Conservation (phyloP, 2,797 vertebrate genomes). For the Urosaurus nigricauda region DNA sequence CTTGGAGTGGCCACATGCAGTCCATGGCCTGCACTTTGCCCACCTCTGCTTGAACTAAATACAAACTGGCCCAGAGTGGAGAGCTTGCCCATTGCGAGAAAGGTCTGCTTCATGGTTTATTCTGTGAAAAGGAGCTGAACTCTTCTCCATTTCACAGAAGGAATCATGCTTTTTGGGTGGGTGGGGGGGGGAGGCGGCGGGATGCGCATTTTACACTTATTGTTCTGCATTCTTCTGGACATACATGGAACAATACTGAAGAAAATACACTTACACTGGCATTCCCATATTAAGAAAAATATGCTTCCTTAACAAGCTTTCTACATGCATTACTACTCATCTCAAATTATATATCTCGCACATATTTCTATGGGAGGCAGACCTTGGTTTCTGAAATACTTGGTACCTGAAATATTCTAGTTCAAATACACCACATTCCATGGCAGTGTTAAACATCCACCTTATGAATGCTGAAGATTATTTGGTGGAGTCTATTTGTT, state of each 20-base stretch:
- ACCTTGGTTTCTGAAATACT: conserved; percentile 44
- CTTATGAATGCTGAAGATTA: conserved; percentile 58
- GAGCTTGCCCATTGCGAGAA: background rate
- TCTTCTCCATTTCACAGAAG: background rate
- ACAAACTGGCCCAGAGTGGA: background rate
- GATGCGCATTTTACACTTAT: background rate
- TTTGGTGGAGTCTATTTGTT: conserved; percentile 63
- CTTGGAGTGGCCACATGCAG: too few species aligned
- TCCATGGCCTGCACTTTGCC: too few species aligned
- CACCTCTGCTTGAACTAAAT: background rate
- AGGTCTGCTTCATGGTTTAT: background rate
- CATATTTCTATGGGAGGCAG: conserved; percentile 37
- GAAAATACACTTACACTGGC: background rate
- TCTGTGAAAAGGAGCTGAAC: background rate
- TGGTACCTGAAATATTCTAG: conserved; percentile 35
- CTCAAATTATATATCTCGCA: background rate
- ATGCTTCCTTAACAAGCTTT: background rate
- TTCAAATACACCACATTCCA: conserved; percentile 63
- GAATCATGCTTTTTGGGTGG: background rate
- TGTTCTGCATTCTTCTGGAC: background rate
- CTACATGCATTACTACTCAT: background rate
- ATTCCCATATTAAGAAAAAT: background rate
- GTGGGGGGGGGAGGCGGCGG: background rate
- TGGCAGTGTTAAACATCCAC: conserved; percentile 41
- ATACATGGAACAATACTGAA: background rate